phyloP scores from a whole-genome alignment of 2,113 vertebrate genomes.

The Regulus satrapa region DNA sequence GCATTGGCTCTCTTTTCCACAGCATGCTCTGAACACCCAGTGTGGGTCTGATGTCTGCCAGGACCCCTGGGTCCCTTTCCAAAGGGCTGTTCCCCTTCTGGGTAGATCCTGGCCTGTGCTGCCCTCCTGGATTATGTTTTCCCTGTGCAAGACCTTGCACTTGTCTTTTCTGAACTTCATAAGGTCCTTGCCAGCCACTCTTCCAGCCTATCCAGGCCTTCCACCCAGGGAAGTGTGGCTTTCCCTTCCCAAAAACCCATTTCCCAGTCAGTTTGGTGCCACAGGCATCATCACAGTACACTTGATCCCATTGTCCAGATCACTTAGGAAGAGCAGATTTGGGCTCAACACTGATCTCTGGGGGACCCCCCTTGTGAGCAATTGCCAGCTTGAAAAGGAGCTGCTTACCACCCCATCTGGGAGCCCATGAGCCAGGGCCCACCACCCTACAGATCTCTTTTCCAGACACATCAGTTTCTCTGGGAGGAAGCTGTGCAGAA shows the following conservation, averaged over 20 bases:
- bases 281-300: accelerated
- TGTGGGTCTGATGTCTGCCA: not conserved
- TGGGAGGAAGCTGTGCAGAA: not conserved
- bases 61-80: not conserved
- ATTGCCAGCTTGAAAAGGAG: not conserved
- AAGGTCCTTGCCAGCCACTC: not conserved
- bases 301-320: not conserved
- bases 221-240: not conserved
- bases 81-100: not conserved
- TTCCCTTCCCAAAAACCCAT: not conserved
- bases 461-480: accelerated
- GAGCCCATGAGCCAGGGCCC: not conserved
- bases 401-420: not conserved
- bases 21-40: not conserved
- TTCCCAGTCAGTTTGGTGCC: not conserved
- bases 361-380: no score
- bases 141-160: not conserved
- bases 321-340: not conserved
- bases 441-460: not conserved
- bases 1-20: not conserved
- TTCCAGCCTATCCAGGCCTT: not conserved
- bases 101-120: not conserved
- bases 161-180: not conserved
- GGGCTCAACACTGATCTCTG: not conserved
- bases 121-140: not conserved